phyloP scores from a whole-genome alignment of 2,113 vertebrate species.

The Eulemur macaco region DNA sequence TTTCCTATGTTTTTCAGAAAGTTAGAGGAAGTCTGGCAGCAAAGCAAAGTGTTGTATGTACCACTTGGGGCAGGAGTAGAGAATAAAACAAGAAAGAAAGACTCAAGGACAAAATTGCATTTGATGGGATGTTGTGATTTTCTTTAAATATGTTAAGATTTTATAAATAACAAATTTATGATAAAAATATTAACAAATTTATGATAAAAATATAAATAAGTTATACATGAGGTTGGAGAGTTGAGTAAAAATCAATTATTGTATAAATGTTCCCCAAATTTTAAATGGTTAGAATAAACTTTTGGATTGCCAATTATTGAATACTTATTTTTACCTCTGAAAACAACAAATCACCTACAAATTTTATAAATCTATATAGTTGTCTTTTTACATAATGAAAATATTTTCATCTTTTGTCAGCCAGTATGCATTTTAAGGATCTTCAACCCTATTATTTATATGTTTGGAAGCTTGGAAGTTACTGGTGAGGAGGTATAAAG shows the following conservation, averaged over 20 bases:
- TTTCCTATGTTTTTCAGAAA: neutral
- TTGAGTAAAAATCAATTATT: neutral
- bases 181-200: neutral
- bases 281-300: neutral
- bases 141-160: neutral
- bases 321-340: neutral
- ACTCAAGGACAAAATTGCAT: neutral
- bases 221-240: neutral
- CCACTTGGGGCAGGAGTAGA: neutral
- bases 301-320: neutral
- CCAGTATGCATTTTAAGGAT: neutral
- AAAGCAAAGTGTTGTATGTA: neutral
- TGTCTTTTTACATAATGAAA: neutral
- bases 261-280: neutral
- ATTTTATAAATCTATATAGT: neutral
- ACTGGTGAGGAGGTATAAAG: neutral
- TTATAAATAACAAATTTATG: constrained; percentile 23
- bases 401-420: neutral
- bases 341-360: neutral
- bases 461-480: neutral
- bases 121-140: neutral
- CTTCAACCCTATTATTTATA: neutral
- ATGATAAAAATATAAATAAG: neutral
- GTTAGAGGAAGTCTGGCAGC: neutral
- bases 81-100: neutral